Evolutionary conservation across 2,113 vertebrate genomes (phyloP).

Genomic region (Formicarius rufipectus): DNA sequence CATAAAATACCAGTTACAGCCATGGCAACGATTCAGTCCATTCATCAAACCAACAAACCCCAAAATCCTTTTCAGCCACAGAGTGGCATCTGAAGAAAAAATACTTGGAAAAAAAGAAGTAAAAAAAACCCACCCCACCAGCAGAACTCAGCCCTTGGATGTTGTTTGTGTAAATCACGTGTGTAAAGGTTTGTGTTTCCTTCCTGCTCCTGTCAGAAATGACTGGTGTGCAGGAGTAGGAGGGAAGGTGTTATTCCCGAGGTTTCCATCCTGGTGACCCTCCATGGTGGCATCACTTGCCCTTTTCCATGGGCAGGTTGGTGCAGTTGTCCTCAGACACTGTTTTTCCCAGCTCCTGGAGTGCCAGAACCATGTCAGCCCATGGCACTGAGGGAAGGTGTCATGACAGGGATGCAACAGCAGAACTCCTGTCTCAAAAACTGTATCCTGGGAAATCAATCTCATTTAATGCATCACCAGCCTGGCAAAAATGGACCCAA

Average conservation of each 20-base stretch:
- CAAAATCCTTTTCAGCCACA: not conserved
- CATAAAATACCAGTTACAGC: not conserved
- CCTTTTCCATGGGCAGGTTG: not conserved
- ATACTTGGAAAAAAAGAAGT: not conserved
- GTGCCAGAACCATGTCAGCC: fast-evolving
- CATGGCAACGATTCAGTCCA: not conserved
- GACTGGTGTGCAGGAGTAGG: not conserved
- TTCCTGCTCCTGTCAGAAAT: not conserved
- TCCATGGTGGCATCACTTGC: not conserved
- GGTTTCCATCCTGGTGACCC: not conserved
- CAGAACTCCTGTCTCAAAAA: not conserved
- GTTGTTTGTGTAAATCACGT: not conserved
- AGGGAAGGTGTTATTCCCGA: not conserved
- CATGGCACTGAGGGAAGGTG: not conserved
- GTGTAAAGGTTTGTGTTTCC: not conserved
- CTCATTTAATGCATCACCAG: not conserved
- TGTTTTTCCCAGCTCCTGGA: not conserved
- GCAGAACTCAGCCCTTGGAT: not conserved
- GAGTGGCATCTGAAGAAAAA: not conserved
- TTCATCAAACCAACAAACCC: not conserved
- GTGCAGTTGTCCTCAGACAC: not conserved
- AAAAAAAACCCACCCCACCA: not conserved
- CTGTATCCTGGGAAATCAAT: not conserved
- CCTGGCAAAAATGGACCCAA: not conserved
- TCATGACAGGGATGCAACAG: not conserved